Evolutionary conservation across 2,113 vertebrate genomes (phyloP), one percentile per base, ranked within the genome.

Genomic region (Loxodonta africana): DNA sequence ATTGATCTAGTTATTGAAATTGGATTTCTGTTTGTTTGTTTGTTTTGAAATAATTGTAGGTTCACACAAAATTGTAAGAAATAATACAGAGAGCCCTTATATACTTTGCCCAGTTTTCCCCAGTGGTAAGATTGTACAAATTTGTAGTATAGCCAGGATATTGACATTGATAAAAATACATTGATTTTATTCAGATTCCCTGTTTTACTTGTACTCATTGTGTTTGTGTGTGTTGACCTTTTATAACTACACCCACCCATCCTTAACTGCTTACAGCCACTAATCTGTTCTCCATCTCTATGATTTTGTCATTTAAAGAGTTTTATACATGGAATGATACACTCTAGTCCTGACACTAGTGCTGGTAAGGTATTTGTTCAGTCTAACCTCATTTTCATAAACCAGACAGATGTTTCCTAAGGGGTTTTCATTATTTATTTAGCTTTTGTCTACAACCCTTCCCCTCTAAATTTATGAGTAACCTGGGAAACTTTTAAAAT

Each of bases 391-490:
- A 71, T 94, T 90, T 84, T 94, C 14, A 11, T 69, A 76, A 91
- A 71, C 46, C 71, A 88, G 57, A 82, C 20, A 88, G 69, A 18
- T 57, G n/a, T 73, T 82, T n/a, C 41, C 30, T 77, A 28, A 85
- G 6, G 65, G 37, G 11, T 62, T 83, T 83, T 91, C 48, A 41
- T 73, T 69, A 57, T 90, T 63, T 80, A 76, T 17, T 62, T 88
- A 85, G 51, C 77, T 93, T 93, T 92, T 88, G 18, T 71, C 46
- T 76, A 20, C 80, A 90, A 25, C 28, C 6, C 25, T 90, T 93
- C 37, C 67, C 15, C 63, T 30, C 33, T 46, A 53, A 65, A 78
- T 91, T 88, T 78, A 41, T 80, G 73, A 88, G 84, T 67, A 80
- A 94, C 28, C 23, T 88, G 53, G 81, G 23, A 26, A 76, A 3